These are phyloP conservation scores for Pseudomyrmex concolor DNA, from an alignment of 1,140 invertebrate genomes.

Conservation along the genomic window DNA sequence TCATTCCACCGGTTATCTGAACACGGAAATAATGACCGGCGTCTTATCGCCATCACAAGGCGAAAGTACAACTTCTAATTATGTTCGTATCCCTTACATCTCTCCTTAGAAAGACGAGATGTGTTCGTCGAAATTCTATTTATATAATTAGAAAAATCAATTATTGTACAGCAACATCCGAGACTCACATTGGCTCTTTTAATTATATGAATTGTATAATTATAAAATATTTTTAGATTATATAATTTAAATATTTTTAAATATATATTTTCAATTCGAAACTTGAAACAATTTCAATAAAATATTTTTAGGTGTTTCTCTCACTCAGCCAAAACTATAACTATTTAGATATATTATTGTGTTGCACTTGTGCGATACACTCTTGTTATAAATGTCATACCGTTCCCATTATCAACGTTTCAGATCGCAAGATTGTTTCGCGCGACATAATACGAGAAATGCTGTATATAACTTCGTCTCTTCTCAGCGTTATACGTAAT, in stretches of 20 bases:
- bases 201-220: too few species aligned
- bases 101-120: slow-evolving; percentile 53
- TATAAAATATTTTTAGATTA: too few species aligned
- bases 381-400: slow-evolving; percentile 48
- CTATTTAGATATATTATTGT: slow-evolving; percentile 37
- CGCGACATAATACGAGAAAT: slow-evolving; percentile 45
- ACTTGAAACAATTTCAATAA: not conserved
- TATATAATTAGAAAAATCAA: not conserved
- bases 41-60: slow-evolving; percentile 78
- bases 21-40: slow-evolving; percentile 83
- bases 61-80: slow-evolving; percentile 83
- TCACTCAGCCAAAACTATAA: not conserved
- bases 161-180: not conserved
- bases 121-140: slow-evolving; percentile 56
- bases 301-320: not conserved
- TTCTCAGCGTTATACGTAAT: slow-evolving; percentile 48
- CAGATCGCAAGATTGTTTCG: slow-evolving; percentile 35
- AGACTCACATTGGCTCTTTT: too few species aligned
- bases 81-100: slow-evolving; percentile 70
- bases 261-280: too few species aligned
- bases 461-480: slow-evolving; percentile 43
- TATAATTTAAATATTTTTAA: too few species aligned
- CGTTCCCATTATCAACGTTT: slow-evolving; percentile 22
- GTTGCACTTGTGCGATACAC: not conserved
- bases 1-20: slow-evolving; percentile 80